Conservation (phyloP, 30 jellyfish, hydroid and myxozoan genomes). For the Chrysaora quinquecirrha region DNA sequence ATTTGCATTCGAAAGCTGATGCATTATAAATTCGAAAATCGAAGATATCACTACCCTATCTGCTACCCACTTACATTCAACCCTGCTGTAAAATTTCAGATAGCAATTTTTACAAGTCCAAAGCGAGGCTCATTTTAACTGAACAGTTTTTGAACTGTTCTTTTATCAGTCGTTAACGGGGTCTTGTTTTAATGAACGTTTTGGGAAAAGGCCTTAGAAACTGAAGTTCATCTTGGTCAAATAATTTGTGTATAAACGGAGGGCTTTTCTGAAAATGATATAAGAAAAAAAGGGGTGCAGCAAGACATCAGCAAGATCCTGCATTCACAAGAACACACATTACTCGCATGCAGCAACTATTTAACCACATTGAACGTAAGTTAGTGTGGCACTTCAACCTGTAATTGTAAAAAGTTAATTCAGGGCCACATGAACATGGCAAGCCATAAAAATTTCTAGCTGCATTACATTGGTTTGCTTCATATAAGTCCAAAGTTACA, state of each 20-base stretch:
- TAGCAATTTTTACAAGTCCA: too few relatives aligned
- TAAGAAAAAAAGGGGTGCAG: neutral
- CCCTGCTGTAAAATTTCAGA: too few relatives aligned
- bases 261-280: neutral
- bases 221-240: neutral
- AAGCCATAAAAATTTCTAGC: neutral
- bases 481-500: too few relatives aligned
- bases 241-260: neutral
- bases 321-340: neutral
- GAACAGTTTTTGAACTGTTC: too few relatives aligned
- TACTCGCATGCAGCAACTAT: neutral
- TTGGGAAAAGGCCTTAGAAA: neutral
- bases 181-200: too few relatives aligned
- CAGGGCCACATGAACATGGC: neutral
- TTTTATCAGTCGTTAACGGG: too few relatives aligned
- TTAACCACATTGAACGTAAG: neutral
- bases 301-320: neutral
- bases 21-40: too few relatives aligned
- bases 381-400: neutral
- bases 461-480: neutral
- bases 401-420: too few relatives aligned
- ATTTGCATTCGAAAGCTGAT: too few relatives aligned
- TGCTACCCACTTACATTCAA: too few relatives aligned
- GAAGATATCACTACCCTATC: too few relatives aligned
- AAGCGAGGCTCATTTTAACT: too few relatives aligned